These are phyloP conservation scores for Oxygymnocypris stewartii DNA, from an alignment of 2,113 vertebrate species.

Conservation along the genomic window DNA sequence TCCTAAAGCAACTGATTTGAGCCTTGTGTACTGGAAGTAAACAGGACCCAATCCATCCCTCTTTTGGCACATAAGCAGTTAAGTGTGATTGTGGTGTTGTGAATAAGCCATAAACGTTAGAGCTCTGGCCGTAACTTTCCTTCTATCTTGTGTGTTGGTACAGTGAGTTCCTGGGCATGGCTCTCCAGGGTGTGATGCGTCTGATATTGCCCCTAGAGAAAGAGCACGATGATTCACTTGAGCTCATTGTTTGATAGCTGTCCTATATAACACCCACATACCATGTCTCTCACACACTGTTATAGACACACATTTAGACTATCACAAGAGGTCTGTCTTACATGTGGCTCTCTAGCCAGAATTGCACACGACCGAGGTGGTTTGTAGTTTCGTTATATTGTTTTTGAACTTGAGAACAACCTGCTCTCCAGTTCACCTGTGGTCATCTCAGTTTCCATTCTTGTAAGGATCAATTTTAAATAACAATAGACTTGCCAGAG, in stretches of 20 bases:
- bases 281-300: conserved; percentile 26
- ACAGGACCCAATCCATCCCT: not conserved
- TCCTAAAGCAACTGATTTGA: not conserved
- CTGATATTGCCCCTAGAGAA: conserved; percentile 33
- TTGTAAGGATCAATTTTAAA: conserved; percentile 29
- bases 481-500: not conserved
- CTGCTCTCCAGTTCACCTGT: conserved; percentile 3
- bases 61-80: conserved; percentile 8
- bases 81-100: not conserved
- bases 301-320: not conserved
- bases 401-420: conserved; percentile 1
- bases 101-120: not conserved
- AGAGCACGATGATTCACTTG: conserved; percentile 58
- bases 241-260: conserved; percentile 58
- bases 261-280: conserved; percentile 54
- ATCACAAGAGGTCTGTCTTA: not conserved
- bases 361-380: not conserved
- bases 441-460: conserved; percentile 5
- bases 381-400: not conserved
- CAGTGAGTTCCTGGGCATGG: conserved; percentile 46
- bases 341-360: not conserved
- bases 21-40: not conserved
- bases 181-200: conserved; percentile 41
- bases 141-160: conserved; percentile 40
- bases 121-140: not conserved